Percentiles rank a stretch among this genome's conserved stretches.
phyloP scores from a whole-genome alignment of 1,140 invertebrate genomes.

The Euura saliciscinereae region DNA sequence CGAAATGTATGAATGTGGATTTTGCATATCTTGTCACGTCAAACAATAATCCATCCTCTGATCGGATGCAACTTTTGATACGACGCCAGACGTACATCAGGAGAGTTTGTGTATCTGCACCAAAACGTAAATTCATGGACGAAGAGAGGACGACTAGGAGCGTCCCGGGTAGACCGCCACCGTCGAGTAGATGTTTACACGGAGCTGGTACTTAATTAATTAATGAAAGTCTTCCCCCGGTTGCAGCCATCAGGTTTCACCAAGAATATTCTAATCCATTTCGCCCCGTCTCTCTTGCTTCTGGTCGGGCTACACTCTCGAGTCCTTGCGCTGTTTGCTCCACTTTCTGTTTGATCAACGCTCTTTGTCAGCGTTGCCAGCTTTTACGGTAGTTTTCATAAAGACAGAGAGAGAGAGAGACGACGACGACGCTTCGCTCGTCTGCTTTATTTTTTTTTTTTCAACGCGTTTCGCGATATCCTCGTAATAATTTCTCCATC shows the following conservation, averaged over 20 bases:
- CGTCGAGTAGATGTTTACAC: background rate
- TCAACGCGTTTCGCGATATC: too few relatives aligned
- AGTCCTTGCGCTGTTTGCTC: background rate
- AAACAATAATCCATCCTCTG: too few relatives aligned
- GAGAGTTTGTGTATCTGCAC: too few relatives aligned
- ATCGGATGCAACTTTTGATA: too few relatives aligned
- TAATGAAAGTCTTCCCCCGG: background rate
- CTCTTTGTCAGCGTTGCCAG: background rate
- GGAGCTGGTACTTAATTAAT: background rate
- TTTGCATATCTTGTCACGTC: too few relatives aligned
- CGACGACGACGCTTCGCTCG: too few relatives aligned
- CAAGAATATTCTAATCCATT: background rate
- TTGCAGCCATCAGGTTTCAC: too few relatives aligned
- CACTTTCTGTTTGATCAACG: slow-evolving; percentile 2
- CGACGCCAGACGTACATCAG: too few relatives aligned
- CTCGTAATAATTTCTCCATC: background rate
- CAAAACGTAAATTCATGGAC: too few relatives aligned
- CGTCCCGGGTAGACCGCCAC: too few relatives aligned
- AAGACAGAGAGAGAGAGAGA: background rate
- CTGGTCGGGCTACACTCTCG: background rate
- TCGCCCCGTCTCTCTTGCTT: background rate
- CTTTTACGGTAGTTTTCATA: background rate
- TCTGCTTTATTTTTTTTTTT: too few relatives aligned
- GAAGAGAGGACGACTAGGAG: too few relatives aligned
- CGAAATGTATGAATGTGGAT: background rate